These are phyloP conservation scores for Penaeus vannamei DNA, from an alignment of 1,140 invertebrate species.

Conservation along the genomic window DNA sequence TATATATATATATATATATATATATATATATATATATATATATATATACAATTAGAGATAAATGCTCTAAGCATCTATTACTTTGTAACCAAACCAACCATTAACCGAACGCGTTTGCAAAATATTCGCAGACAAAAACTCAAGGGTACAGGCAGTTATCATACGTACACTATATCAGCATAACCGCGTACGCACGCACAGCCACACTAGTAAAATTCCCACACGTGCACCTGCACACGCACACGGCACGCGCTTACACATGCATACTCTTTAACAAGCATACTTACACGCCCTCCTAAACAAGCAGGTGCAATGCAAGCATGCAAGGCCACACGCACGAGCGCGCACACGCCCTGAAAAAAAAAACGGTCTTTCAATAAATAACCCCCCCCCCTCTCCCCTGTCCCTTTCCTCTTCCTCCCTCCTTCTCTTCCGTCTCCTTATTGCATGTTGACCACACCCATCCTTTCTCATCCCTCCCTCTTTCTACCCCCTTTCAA, in stretches of 20 bases:
- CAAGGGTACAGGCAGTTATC: constrained; percentile 12
- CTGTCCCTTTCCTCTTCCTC: constrained; percentile 3
- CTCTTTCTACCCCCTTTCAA: background rate
- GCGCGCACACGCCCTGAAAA: background rate
- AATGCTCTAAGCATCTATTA: too few species aligned
- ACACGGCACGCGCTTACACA: constrained; percentile 5
- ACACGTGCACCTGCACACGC: background rate
- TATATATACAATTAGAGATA: too few species aligned
- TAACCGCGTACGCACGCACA: background rate
- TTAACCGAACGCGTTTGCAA: too few species aligned
- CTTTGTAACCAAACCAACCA: too few species aligned
- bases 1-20: too few species aligned
- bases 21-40: too few species aligned
- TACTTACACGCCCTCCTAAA: constrained; percentile 41
- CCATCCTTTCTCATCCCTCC: background rate
- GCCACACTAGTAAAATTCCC: background rate
- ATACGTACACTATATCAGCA: background rate
- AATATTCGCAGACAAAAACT: background rate
- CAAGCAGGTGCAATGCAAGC: constrained; percentile 39
- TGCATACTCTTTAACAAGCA: constrained; percentile 39
- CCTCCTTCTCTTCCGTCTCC: background rate
- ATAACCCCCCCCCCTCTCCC: background rate
- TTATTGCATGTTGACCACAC: background rate
- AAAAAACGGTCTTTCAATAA: background rate
- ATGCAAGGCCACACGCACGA: constrained; percentile 26